These are phyloP conservation scores for Ametastegia equiseti DNA, from an alignment of 2,888 invertebrate species.

Conservation along the genomic window DNA sequence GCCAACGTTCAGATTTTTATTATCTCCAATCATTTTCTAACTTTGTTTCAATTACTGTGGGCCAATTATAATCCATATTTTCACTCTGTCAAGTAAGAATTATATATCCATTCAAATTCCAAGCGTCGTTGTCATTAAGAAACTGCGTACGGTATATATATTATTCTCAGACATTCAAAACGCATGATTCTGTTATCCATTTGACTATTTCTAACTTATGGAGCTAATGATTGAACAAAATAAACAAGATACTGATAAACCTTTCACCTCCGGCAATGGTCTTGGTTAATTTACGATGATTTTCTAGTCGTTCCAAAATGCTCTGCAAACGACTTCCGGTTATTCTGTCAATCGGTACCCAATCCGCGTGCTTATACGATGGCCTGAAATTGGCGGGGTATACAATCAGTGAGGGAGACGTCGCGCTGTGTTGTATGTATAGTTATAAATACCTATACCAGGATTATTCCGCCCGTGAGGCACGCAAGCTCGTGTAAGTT, in stretches of 20 bases:
- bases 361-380: constrained; percentile 33
- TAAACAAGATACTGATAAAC: background rate
- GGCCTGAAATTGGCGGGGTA: constrained; percentile 31
- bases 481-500: constrained; percentile 22
- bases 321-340: constrained; percentile 12
- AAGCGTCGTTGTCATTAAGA: background rate
- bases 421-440: constrained; percentile 10
- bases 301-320: background rate
- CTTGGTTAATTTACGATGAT: background rate
- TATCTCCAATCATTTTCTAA: background rate
- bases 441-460: constrained; percentile 40
- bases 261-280: background rate
- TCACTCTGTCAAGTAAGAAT: background rate
- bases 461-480: constrained; percentile 34
- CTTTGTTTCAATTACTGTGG: too few relatives aligned
- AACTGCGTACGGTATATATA: too few relatives aligned
- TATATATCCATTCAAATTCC: background rate
- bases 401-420: constrained; percentile 22
- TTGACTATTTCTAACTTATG: background rate
- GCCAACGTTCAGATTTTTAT: background rate
- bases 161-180: background rate
- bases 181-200: background rate
- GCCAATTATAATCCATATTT: background rate
- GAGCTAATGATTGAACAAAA: background rate
- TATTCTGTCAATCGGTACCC: background rate